These are phyloP conservation scores for Diadema setosum DNA, from an alignment of 35 echinoderm and acorn worm species.

Conservation along the genomic window DNA sequence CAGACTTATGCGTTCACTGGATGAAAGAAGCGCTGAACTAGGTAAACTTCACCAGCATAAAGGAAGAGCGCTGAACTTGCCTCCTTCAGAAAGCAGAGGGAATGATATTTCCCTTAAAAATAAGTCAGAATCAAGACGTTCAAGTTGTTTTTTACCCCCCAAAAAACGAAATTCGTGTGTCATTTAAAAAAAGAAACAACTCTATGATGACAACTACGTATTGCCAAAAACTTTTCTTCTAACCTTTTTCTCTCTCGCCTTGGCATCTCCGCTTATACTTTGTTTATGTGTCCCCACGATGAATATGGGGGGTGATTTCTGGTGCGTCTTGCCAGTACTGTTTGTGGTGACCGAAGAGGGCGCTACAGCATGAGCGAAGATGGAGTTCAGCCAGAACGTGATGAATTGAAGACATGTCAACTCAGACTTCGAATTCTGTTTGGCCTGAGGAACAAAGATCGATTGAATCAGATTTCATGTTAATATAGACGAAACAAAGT, in stretches of 20 bases:
- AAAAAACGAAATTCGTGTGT: too few relatives aligned
- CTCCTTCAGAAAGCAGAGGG: too few relatives aligned
- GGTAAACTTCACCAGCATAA: too few relatives aligned
- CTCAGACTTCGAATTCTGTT: background rate
- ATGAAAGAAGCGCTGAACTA: too few relatives aligned
- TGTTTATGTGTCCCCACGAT: conserved; percentile 63
- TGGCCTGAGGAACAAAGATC: too few relatives aligned
- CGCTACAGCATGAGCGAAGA: conserved; percentile 9
- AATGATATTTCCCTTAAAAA: too few relatives aligned
- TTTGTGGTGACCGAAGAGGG: conserved; percentile 9
- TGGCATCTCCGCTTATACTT: conserved; percentile 7
- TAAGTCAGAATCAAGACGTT: too few relatives aligned
- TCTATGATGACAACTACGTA: background rate
- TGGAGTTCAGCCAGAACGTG: conserved; percentile 1
- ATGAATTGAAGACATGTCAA: background rate
- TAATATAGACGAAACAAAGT: too few relatives aligned
- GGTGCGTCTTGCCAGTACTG: background rate
- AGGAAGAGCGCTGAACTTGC: too few relatives aligned
- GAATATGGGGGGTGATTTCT: conserved; percentile 66
- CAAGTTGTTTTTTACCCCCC: too few relatives aligned
- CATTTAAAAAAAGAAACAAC: background rate
- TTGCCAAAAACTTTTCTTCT: background rate
- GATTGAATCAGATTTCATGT: too few relatives aligned
- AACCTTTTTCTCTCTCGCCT: background rate
- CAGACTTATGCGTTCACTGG: too few relatives aligned